Percentiles rank a stretch among this genome's conserved stretches.
Conservation (phyloP, 2,888 invertebrate species). For the Exocentrus adspersus region DNA sequence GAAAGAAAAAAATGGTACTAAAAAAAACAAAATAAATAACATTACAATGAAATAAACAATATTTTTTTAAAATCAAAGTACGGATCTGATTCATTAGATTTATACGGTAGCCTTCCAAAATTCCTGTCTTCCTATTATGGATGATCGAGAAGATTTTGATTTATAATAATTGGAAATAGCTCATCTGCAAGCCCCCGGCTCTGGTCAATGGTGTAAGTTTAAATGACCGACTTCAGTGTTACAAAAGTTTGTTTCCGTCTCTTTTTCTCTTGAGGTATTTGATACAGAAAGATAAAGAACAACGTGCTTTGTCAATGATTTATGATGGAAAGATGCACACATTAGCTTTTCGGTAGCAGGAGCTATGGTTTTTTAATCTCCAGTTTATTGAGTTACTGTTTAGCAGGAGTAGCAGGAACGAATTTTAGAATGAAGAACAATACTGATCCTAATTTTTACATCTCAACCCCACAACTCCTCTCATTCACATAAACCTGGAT, state of each 20-base stretch:
- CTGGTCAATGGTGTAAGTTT: slow-evolving; percentile 33
- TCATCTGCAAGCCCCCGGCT: slow-evolving; percentile 37
- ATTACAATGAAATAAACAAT: no score
- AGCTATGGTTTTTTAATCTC: slow-evolving; percentile 23
- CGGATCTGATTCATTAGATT: neutral
- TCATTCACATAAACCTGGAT: no score
- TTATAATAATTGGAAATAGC: slow-evolving; percentile 58
- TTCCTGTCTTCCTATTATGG: slow-evolving; percentile 42
- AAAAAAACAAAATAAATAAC: no score
- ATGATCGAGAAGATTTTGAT: slow-evolving; percentile 47
- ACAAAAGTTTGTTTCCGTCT: slow-evolving; percentile 22
- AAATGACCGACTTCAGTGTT: slow-evolving; percentile 39
- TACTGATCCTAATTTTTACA: no score
- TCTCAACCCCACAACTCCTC: no score
- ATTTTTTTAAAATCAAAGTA: no score
- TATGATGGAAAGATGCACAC: slow-evolving; percentile 19
- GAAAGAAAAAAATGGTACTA: no score
- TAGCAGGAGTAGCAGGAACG: no score
- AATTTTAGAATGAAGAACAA: no score
- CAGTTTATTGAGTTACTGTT: neutral
- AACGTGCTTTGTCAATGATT: slow-evolving; percentile 13
- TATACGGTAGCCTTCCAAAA: slow-evolving; percentile 34
- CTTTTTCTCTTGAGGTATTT: neutral
- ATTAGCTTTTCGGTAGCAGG: slow-evolving; percentile 39
- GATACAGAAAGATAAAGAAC: slow-evolving; percentile 25